Evolutionary conservation across 1,140 invertebrate species (phyloP).

Genomic region (Zaprionus ghesquierei): DNA sequence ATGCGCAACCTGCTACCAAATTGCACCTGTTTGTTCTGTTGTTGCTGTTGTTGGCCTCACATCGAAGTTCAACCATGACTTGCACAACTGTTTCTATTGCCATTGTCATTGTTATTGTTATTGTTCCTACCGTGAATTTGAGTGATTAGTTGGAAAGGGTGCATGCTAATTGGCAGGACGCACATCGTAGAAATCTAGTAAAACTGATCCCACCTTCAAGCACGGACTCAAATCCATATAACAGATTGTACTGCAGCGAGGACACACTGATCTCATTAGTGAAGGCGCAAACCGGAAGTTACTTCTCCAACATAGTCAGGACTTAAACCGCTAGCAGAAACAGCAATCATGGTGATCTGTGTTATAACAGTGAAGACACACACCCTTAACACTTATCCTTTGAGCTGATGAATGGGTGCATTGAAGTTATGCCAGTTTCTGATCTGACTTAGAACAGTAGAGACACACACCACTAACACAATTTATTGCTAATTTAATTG

Average conservation of each 20-base stretch:
- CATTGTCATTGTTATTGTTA: background rate
- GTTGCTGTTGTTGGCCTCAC: background rate
- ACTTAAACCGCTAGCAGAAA: background rate
- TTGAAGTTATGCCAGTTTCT: background rate
- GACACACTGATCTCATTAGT: background rate
- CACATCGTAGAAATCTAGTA: background rate
- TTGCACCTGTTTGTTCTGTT: constrained; percentile 6
- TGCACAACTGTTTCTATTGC: constrained; percentile 6
- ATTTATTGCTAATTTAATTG: too few relatives aligned
- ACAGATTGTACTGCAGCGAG: background rate
- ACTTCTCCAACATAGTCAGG: background rate
- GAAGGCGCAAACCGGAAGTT: background rate
- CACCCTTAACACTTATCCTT: background rate
- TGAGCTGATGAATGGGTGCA: background rate
- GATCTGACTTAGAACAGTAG: background rate
- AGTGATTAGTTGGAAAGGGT: background rate
- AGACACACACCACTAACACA: too few relatives aligned
- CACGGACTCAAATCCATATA: background rate
- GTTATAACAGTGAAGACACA: background rate
- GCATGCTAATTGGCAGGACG: background rate
- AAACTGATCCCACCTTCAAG: background rate
- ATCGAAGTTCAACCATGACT: constrained; percentile 10
- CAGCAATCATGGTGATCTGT: background rate
- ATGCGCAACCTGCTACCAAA: constrained; percentile 28
- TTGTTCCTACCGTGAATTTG: background rate